These are phyloP conservation scores for Triplophysa yarkandensis DNA, from an alignment of 2,797 vertebrate species.

Conservation along the genomic window DNA sequence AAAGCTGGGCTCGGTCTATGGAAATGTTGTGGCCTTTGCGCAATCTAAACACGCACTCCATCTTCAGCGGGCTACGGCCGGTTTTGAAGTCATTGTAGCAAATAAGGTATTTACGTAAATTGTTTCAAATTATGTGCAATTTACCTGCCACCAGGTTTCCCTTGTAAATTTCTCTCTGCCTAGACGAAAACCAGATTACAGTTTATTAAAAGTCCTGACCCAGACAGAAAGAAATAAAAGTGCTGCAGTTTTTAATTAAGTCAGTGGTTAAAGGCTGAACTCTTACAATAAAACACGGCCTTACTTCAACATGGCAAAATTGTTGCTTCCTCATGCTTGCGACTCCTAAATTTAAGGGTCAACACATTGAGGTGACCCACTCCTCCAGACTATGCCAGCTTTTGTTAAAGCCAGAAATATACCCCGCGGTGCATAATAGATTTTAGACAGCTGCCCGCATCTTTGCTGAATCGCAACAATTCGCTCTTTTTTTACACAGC, in stretches of 20 bases:
- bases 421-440: background rate
- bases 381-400: background rate
- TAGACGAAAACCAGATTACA: conserved; percentile 30
- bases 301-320: conserved; percentile 34
- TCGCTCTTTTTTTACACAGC: background rate
- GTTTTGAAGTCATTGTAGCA: conserved; percentile 29
- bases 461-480: background rate
- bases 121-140: conserved; percentile 48
- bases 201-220: conserved; percentile 41
- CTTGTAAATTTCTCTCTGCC: conserved; percentile 27
- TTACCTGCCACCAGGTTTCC: conserved; percentile 42
- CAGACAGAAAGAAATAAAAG: conserved; percentile 23
- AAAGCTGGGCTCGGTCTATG: conserved; percentile 33
- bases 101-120: conserved; percentile 38
- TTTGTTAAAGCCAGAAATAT: conserved; percentile 12
- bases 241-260: conserved; percentile 32
- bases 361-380: background rate
- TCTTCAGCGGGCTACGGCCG: background rate
- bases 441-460: background rate
- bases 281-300: conserved; percentile 25
- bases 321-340: conserved; percentile 20
- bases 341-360: conserved; percentile 16
- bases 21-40: conserved; percentile 29
- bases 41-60: conserved; percentile 22
- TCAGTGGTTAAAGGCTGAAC: background rate